Percentiles rank a stretch among this genome's conserved stretches.
Conservation (phyloP, 2,113 vertebrate species). For the Solea senegalensis region DNA sequence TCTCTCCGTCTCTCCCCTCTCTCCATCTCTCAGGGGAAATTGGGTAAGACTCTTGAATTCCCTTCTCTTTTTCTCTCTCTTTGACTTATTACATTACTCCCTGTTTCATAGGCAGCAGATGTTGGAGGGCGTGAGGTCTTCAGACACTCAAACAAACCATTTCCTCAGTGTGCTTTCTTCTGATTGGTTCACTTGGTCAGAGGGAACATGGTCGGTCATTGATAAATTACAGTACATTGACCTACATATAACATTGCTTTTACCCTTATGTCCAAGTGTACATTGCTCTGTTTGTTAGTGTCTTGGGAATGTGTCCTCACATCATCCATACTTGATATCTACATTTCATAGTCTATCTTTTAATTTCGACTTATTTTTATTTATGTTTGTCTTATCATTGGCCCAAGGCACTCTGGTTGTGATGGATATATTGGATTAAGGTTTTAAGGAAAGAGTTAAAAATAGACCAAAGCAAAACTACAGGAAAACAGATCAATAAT, state of each 20-base stretch:
- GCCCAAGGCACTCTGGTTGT: slow-evolving; percentile 3
- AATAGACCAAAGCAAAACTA: neutral
- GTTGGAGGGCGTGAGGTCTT: slow-evolving; percentile 62
- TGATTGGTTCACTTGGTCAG: slow-evolving; percentile 44
- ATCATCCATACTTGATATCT: slow-evolving; percentile 7
- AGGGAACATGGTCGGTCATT: slow-evolving; percentile 13
- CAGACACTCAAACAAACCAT: slow-evolving; percentile 48
- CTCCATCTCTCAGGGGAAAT: slow-evolving; percentile 53
- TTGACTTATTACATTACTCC: slow-evolving; percentile 51
- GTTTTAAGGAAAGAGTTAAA: neutral
- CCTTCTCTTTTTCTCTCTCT: slow-evolving; percentile 23
- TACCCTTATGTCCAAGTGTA: slow-evolving; percentile 6
- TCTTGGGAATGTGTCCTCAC: neutral
- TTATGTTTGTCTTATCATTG: neutral
- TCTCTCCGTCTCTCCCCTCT: slow-evolving; percentile 43
- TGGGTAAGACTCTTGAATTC: slow-evolving; percentile 63
- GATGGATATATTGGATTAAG: too few relatives aligned
- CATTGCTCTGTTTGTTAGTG: too few relatives aligned
- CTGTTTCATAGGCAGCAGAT: slow-evolving; percentile 70
- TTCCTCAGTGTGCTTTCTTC: slow-evolving; percentile 56
- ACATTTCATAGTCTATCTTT: neutral
- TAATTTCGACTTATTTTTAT: neutral
- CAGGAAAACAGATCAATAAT: neutral
- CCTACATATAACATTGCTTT: slow-evolving; percentile 12
- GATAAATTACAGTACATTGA: slow-evolving; percentile 30